Percentiles rank a stretch among this genome's conserved stretches.
Conservation (phyloP, 1,140 invertebrate genomes). For the Sipha flava region DNA sequence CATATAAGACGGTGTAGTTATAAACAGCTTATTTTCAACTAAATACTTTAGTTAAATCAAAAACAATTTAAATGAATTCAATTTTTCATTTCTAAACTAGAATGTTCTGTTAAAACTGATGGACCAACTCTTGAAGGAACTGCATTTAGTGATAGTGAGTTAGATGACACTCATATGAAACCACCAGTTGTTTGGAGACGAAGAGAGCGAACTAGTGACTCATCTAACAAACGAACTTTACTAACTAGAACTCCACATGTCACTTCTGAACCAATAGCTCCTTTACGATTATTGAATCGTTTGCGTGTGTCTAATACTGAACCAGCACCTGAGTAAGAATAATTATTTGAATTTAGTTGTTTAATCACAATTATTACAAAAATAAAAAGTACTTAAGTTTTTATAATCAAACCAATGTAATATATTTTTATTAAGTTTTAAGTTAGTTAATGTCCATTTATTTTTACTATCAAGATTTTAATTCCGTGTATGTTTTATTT, state of each 20-base stretch:
- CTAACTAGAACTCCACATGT: conserved; percentile 29
- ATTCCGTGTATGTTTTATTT: too few relatives aligned
- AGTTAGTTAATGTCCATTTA: too few relatives aligned
- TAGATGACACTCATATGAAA: conserved; percentile 42
- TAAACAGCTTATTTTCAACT: too few relatives aligned
- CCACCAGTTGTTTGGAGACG: conserved; percentile 22
- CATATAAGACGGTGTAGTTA: too few relatives aligned
- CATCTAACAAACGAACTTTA: conserved; percentile 18
- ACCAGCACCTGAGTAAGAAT: conserved; percentile 7
- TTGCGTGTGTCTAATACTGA: conserved; percentile 29
- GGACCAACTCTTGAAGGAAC: not conserved
- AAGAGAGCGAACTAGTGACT: conserved; percentile 26
- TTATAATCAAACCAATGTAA: too few relatives aligned
- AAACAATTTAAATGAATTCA: too few relatives aligned
- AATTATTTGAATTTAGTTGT: not conserved
- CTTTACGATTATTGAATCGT: conserved; percentile 25
- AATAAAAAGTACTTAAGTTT: too few relatives aligned
- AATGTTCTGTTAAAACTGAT: conserved; percentile 7
- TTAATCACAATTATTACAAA: too few relatives aligned
- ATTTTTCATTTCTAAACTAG: too few relatives aligned
- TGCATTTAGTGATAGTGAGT: conserved; percentile 49
- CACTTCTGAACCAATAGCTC: conserved; percentile 32
- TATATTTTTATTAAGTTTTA: too few relatives aligned
- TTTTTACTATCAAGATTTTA: too few relatives aligned
- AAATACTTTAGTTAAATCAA: too few relatives aligned